These are phyloP conservation scores for Tetramorium bicarinatum DNA, from an alignment of 2,888 invertebrate species.

Conservation along the genomic window DNA sequence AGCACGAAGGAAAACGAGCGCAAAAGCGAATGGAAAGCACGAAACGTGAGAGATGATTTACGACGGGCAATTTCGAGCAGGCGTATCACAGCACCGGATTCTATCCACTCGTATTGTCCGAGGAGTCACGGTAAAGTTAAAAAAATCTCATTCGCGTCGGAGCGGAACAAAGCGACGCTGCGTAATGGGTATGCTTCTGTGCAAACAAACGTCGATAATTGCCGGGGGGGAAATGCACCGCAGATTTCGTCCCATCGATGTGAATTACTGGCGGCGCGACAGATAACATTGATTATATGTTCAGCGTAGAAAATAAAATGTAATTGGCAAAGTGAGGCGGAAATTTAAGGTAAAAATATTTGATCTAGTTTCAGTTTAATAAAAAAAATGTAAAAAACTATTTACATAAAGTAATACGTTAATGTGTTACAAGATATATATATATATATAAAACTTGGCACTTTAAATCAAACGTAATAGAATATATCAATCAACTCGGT, in stretches of 20 bases:
- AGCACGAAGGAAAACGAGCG: slow-evolving; percentile 51
- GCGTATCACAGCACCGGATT: slow-evolving; percentile 28
- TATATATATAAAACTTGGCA: background rate
- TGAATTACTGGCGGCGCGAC: slow-evolving; percentile 2
- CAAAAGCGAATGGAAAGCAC: slow-evolving; percentile 65
- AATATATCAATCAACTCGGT: background rate
- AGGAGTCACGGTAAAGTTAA: slow-evolving; percentile 23
- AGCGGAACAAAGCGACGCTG: background rate
- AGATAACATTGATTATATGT: slow-evolving; percentile 18
- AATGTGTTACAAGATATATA: background rate
- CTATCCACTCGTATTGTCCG: slow-evolving; percentile 31
- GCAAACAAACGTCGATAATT: slow-evolving; percentile 45
- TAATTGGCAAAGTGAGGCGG: background rate
- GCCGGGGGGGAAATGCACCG: background rate
- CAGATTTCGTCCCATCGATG: background rate
- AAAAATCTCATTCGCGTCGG: slow-evolving; percentile 29
- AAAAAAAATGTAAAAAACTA: background rate
- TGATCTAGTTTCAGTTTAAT: background rate
- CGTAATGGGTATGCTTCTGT: slow-evolving; percentile 23
- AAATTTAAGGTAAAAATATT: background rate
- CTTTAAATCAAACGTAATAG: background rate
- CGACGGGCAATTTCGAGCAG: slow-evolving; percentile 61
- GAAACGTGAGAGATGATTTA: slow-evolving; percentile 59
- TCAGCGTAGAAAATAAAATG: background rate
- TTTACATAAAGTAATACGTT: background rate